Evolutionary conservation across 2,797 vertebrate species (phyloP).

Genomic region (Sebastes hopkinsi): DNA sequence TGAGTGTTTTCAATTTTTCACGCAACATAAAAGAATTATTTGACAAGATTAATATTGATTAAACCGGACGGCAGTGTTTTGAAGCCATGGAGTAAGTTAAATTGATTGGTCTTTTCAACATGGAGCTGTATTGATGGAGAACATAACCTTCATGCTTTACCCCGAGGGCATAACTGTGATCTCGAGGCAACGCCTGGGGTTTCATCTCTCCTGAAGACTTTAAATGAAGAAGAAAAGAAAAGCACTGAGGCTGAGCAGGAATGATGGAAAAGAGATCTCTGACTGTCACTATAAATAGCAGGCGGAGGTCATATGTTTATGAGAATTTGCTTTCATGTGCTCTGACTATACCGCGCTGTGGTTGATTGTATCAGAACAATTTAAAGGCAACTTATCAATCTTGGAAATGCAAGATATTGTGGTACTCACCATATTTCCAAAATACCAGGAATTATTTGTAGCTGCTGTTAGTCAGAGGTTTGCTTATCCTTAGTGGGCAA

Average conservation of each 20-base stretch:
- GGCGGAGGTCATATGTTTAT: slow-evolving; percentile 1
- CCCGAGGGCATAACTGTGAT: slow-evolving; percentile 35
- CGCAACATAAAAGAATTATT: slow-evolving; percentile 12
- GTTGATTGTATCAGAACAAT: not conserved
- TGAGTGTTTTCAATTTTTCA: not conserved
- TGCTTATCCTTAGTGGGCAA: slow-evolving; percentile 17
- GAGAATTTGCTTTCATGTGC: not conserved
- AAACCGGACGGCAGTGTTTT: slow-evolving; percentile 1
- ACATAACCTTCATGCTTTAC: slow-evolving; percentile 47
- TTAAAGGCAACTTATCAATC: not conserved
- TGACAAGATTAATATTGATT: slow-evolving; percentile 36
- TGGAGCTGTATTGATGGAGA: slow-evolving; percentile 31
- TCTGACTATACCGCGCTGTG: not conserved
- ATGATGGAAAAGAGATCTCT: not conserved
- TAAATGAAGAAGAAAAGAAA: slow-evolving; percentile 26
- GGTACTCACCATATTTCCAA: not conserved
- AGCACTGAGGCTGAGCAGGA: not conserved
- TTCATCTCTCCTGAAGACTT: slow-evolving; percentile 25
- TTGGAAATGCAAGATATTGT: not conserved
- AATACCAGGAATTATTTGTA: slow-evolving; percentile 4
- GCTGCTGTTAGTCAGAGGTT: slow-evolving; percentile 11
- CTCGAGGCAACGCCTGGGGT: slow-evolving; percentile 19
- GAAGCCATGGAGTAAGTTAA: slow-evolving; percentile 10
- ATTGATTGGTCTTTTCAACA: slow-evolving; percentile 42
- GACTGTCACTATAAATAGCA: slow-evolving; percentile 11